Evolutionary conservation across 1,140 invertebrate genomes (phyloP), one percentile per base, ranked within the genome.

Genomic region (Antheraea pernyi): DNA sequence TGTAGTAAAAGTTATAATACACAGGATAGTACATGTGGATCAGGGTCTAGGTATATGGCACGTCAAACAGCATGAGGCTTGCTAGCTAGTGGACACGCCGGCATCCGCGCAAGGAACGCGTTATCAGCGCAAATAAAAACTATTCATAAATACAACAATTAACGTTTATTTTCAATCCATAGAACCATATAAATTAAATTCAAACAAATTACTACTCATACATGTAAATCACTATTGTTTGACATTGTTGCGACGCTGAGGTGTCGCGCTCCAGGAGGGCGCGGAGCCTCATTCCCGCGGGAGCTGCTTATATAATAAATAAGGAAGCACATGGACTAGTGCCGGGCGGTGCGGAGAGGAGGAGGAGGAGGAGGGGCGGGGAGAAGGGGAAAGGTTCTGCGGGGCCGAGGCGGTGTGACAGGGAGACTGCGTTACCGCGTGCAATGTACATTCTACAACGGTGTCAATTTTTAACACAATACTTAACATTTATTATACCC

Each of bases 141-240:
- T 79, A 84, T 81, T 80, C 73, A 78, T 87, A 84, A 80, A 84
- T 88, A 91, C 89, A 91, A 91, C 87, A 91, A 86, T 85, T 85
- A 91, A 89, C 86, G 80, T 91, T 91, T 91, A 90, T 89, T 91
- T 73, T 91, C 82, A 90, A 88, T 91, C 85, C 89, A 88, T 88
- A 85, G 88, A 89, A 89, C 86, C 89, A 89, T 87, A 86, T 88
- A 91, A 89, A 84, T 91, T 84, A 88, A 84, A 82, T 75, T 83
- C 81, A 85, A 88, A 86, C 79, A 80, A 89, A 88, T 88, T 83
- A 84, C 85, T 87, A 91, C 81, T 87, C 77, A 76, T 89, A 89
- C 80, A 87, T 9, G 73, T 79, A 81, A 83, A 83, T 85, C 77
- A 84, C 83, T 85, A 87, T 89, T 84, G 83, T 88, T 88, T 83